Conservation (phyloP, 1,140 invertebrate genomes). For the Nebria ingens region DNA sequence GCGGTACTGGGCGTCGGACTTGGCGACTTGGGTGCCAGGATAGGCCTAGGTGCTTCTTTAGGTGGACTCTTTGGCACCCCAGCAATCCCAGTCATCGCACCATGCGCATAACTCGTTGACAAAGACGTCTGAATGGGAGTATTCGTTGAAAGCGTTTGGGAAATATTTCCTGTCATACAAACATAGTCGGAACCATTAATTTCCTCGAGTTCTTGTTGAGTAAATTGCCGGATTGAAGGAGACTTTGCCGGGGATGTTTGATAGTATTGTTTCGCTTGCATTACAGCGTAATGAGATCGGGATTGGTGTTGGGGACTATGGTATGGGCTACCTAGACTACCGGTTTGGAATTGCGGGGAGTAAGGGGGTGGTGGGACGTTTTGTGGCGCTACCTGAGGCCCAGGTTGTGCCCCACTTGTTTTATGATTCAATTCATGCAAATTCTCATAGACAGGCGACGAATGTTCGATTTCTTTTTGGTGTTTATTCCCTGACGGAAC, state of each 20-base stretch:
- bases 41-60: slow-evolving; percentile 23
- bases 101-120: slow-evolving; percentile 28
- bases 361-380: slow-evolving; percentile 20
- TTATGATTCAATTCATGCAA: slow-evolving; percentile 45
- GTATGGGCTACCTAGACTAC: neutral
- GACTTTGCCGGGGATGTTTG: slow-evolving; percentile 16
- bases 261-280: slow-evolving; percentile 19
- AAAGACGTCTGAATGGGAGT: slow-evolving; percentile 31
- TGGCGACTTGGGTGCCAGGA: slow-evolving; percentile 27
- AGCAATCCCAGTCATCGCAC: slow-evolving; percentile 26
- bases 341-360: neutral
- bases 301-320: slow-evolving; percentile 20
- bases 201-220: slow-evolving; percentile 39
- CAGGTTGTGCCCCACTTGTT: slow-evolving; percentile 22
- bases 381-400: slow-evolving; percentile 24
- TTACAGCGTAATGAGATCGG: slow-evolving; percentile 23
- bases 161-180: slow-evolving; percentile 53
- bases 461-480: slow-evolving; percentile 29
- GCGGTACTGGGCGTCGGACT: slow-evolving; percentile 42
- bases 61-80: slow-evolving; percentile 27
- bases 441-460: slow-evolving; percentile 62
- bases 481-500: slow-evolving; percentile 49
- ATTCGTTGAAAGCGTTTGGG: slow-evolving; percentile 28
- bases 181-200: slow-evolving; percentile 59
- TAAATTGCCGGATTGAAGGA: slow-evolving; percentile 19